phyloP scores from a whole-genome alignment of 1,140 invertebrate genomes.

The Lanistes nyassanus region DNA sequence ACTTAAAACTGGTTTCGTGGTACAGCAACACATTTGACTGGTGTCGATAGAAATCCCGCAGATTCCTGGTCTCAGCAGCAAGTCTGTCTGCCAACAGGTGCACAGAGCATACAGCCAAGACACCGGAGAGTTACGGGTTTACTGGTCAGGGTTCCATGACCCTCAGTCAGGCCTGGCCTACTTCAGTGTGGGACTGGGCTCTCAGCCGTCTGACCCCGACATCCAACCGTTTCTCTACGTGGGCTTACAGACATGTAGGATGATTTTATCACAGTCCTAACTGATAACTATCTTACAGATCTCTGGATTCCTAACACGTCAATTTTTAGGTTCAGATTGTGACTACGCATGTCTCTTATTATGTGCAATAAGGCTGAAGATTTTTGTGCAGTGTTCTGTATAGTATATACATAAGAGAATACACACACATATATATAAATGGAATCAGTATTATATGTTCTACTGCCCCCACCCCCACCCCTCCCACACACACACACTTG shows the following conservation, averaged over 20 bases:
- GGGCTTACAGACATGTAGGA: constrained; percentile 31
- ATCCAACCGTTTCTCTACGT: constrained; percentile 23
- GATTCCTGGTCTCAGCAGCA: too few species aligned
- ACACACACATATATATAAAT: too few species aligned
- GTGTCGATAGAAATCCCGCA: too few species aligned
- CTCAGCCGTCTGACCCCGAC: constrained; percentile 8
- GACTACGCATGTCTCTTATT: too few species aligned
- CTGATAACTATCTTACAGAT: too few species aligned
- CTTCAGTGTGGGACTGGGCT: constrained; percentile 38
- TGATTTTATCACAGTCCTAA: not conserved
- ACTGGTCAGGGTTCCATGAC: constrained; percentile 45
- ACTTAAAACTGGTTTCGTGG: too few species aligned
- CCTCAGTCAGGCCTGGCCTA: constrained; percentile 32
- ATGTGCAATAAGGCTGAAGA: too few species aligned
- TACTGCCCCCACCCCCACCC: not conserved
- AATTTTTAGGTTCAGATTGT: too few species aligned
- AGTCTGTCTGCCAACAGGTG: not conserved
- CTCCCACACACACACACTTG: too few species aligned
- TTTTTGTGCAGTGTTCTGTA: too few species aligned
- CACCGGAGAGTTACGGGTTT: constrained; percentile 11
- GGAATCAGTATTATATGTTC: not conserved
- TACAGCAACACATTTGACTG: too few species aligned
- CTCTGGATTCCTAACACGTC: too few species aligned
- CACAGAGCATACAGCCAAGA: constrained; percentile 30
- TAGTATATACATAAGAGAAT: not conserved